Evolutionary conservation across 2,797 vertebrate species (phyloP), one percentile per base, ranked within the genome.

Genomic region (Poecilia picta): DNA sequence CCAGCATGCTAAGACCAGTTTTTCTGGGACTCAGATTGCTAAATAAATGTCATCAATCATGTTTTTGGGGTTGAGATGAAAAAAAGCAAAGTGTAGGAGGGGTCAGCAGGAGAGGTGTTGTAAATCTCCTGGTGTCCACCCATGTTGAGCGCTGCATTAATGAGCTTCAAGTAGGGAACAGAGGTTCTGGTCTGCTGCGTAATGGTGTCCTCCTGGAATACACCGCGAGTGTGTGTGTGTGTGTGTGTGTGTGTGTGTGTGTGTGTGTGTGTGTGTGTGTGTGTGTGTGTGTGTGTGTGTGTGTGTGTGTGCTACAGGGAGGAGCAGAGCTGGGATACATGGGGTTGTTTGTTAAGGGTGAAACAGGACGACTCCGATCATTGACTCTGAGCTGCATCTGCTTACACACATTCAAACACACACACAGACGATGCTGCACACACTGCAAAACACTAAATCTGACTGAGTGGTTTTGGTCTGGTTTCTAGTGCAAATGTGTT

Each of bases 171-270:
- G 92, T 89, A 90, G 92, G 84, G 89, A 94, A 91, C 88, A 91
- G 84, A 93, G 90, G 87, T 89, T 93, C 84, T 92, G 92, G 87
- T 88, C 76, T 31, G 79, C 83, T 79, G 90, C 89, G 86, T 95
- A 95, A 96, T 95, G 93, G 94, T 93, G 93, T 95, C 95, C 94
- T 89, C 89, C 90, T 91, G 95, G 94, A 95, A 95, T 95, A 94
- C 84, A 92, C 80, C 28, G 77, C 73, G 71, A 3, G n/a, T 90
- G 81, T 90, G 89, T 84, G 15, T 91, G 74, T 73, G 81, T 83
- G 4, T 75, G 15, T 84, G 77, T 80, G 13, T 91, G 74, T 73
- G 81, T 83, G 5, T 75, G 15, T 84, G 78, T 73, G 81, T 81
- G 49, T 90, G 81, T 90, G 89, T 84, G 15, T 91, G 74, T 73